These are phyloP conservation scores for Enteromius argenteus DNA, from an alignment of 2,797 vertebrate species.

Conservation along the genomic window DNA sequence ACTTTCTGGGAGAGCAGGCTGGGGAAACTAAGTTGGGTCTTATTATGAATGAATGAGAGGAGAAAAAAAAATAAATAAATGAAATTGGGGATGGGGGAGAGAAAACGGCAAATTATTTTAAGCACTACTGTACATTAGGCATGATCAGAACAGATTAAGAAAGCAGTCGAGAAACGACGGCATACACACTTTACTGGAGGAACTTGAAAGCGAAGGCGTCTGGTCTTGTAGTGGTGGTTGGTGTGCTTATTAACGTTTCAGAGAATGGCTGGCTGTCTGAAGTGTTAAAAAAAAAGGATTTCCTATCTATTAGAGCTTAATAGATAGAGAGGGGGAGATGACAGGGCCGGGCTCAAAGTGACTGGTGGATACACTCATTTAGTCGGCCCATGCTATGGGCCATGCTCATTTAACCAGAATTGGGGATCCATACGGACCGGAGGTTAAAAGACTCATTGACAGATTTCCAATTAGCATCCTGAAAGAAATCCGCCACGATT, in stretches of 20 bases:
- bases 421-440: conserved; percentile 40
- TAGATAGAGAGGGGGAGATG: conserved; percentile 64
- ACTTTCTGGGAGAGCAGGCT: conserved; percentile 56
- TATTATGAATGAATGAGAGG: conserved; percentile 60
- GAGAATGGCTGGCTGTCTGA: conserved; percentile 62
- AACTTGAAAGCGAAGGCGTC: conserved; percentile 53
- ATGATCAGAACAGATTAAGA: conserved; percentile 55
- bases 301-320: conserved; percentile 66
- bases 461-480: conserved; percentile 61
- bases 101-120: conserved; percentile 38
- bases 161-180: not conserved
- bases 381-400: conserved; percentile 45
- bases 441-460: conserved; percentile 48
- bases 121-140: conserved; percentile 45
- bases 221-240: conserved; percentile 50
- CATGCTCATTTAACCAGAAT: conserved; percentile 54
- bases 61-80: not conserved
- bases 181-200: conserved; percentile 26
- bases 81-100: conserved; percentile 1
- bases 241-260: conserved; percentile 60
- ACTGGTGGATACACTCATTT: conserved; percentile 59
- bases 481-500: conserved; percentile 44
- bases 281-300: conserved; percentile 63
- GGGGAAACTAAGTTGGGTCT: conserved; percentile 47
- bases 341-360: conserved; percentile 51